phyloP scores from a whole-genome alignment of 2,888 invertebrate species.

The Koerneria pararmatus region DNA sequence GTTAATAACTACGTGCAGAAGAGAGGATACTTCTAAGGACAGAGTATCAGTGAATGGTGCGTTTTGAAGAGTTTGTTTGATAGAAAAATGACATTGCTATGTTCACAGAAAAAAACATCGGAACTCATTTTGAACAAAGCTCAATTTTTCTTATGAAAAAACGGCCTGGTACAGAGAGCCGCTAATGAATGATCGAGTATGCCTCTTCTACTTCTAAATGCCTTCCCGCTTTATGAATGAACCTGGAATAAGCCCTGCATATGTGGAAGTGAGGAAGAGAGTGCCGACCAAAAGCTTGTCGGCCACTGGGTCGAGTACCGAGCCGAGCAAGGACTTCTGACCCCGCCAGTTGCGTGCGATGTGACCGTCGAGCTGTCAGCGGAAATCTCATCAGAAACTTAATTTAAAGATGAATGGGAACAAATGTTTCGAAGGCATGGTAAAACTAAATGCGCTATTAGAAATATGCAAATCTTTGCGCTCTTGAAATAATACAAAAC shows the following conservation, averaged over 20 bases:
- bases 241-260: slow-evolving; percentile 78
- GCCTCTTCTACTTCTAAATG: too few relatives aligned
- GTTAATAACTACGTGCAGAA: too few relatives aligned
- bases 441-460: background rate
- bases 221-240: slow-evolving; percentile 35
- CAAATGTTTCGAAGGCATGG: background rate
- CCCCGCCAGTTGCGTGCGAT: slow-evolving; percentile 86
- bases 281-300: slow-evolving; percentile 89
- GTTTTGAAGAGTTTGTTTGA: too few relatives aligned
- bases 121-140: too few relatives aligned
- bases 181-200: too few relatives aligned
- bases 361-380: slow-evolving; percentile 74
- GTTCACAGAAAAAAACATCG: too few relatives aligned
- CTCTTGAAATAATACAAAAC: background rate
- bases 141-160: too few relatives aligned
- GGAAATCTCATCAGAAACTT: background rate
- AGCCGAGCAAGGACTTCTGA: slow-evolving; percentile 87
- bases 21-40: too few relatives aligned
- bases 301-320: slow-evolving; percentile 91
- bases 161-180: too few relatives aligned
- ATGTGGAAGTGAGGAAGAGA: slow-evolving; percentile 80
- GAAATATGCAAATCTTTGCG: background rate
- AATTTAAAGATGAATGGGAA: background rate
- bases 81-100: too few relatives aligned
- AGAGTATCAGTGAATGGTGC: too few relatives aligned